A percentile compares a stretch with the other conserved stretches of the same genome.
These are phyloP conservation scores for Lacanobia oleracea DNA, from an alignment of 2,888 invertebrate species.

Conservation along the genomic window DNA sequence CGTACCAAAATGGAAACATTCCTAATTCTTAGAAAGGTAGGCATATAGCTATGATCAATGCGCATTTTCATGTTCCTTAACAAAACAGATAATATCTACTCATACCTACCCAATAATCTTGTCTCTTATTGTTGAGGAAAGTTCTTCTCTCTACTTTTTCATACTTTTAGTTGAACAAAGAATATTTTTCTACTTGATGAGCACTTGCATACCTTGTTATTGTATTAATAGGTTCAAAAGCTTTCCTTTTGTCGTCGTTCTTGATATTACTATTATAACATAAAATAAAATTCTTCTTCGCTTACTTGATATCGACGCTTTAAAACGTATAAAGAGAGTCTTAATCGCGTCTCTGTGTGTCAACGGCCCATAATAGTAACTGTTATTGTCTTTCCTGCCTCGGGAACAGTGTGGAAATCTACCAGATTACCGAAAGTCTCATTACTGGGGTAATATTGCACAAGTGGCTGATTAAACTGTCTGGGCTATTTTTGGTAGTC, in stretches of 20 bases:
- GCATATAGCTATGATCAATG: background rate
- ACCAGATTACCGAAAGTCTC: slow-evolving; percentile 63
- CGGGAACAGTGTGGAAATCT: slow-evolving; percentile 63
- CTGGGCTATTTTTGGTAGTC: slow-evolving; percentile 34
- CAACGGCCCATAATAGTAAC: slow-evolving; percentile 56
- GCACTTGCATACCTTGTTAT: background rate
- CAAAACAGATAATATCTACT: background rate
- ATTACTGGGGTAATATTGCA: slow-evolving; percentile 48
- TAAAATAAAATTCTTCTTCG: background rate
- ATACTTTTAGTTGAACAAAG: background rate
- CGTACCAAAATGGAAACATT: background rate
- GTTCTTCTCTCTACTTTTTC: background rate
- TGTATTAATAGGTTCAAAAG: background rate
- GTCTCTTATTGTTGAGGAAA: background rate
- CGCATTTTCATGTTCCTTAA: background rate
- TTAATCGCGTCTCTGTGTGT: slow-evolving; percentile 57
- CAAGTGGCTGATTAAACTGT: slow-evolving; percentile 40
- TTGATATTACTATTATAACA: background rate
- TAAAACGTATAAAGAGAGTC: slow-evolving; percentile 51
- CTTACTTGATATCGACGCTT: slow-evolving; percentile 31
- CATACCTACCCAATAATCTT: background rate
- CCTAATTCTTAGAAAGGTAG: background rate
- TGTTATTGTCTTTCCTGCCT: slow-evolving; percentile 60
- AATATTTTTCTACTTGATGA: background rate
- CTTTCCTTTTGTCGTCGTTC: background rate